Evolutionary conservation across 1,140 invertebrate species (phyloP).

Genomic region (Meteorus sp.): DNA sequence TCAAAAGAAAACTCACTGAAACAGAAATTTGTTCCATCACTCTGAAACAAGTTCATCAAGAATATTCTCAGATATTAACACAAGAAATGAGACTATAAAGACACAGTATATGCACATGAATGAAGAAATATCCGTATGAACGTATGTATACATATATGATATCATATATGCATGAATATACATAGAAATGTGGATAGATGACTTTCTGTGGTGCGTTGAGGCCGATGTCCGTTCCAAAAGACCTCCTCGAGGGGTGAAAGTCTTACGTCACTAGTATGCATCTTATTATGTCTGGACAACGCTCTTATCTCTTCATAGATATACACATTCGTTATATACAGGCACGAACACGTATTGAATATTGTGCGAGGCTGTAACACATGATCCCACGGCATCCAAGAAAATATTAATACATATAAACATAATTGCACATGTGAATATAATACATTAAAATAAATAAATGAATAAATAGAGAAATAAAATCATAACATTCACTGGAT

Average conservation of each 20-base stretch:
- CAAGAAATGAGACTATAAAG: too few relatives aligned
- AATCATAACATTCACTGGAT: not conserved
- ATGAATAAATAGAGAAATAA: not conserved
- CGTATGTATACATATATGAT: conserved; percentile 1
- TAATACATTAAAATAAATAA: too few relatives aligned
- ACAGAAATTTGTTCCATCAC: too few relatives aligned
- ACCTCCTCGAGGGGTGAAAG: conserved; percentile 17
- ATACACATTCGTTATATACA: conserved; percentile 36
- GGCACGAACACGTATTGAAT: too few relatives aligned
- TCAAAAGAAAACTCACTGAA: too few relatives aligned
- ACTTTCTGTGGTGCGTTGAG: conserved; percentile 8
- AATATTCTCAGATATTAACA: too few relatives aligned
- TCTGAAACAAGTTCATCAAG: too few relatives aligned
- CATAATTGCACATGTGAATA: too few relatives aligned
- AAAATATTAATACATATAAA: not conserved
- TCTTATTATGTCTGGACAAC: conserved; percentile 42
- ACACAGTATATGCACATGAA: too few relatives aligned
- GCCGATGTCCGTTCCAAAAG: conserved; percentile 10
- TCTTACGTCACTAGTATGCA: conserved; percentile 45
- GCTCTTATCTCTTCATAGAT: not conserved
- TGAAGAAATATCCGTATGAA: not conserved
- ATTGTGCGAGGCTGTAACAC: too few relatives aligned
- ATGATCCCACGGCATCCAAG: not conserved
- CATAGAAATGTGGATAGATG: conserved; percentile 1
- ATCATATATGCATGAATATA: conserved; percentile 2